These are phyloP conservation scores for Campylorhamphus procurvoides DNA, from an alignment of 2,113 vertebrate genomes.

Conservation along the genomic window DNA sequence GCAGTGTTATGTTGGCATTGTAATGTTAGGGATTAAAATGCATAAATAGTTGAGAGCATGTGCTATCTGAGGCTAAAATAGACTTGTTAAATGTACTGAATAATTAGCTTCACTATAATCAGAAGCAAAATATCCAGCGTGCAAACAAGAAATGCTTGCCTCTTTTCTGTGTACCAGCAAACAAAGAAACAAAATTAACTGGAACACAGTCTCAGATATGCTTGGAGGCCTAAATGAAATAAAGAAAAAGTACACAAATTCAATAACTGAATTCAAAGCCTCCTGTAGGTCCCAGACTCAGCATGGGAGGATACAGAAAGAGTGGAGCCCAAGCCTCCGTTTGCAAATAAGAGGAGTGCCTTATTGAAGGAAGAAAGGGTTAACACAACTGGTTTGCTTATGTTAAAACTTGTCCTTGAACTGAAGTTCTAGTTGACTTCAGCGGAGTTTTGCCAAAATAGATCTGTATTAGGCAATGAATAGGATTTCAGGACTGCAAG, in stretches of 20 bases:
- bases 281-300: not conserved
- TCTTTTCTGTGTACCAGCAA: not conserved
- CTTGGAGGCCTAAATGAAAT: not conserved
- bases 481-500: not conserved
- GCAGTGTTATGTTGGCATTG: not conserved
- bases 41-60: not conserved
- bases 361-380: not conserved
- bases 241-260: not conserved
- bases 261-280: not conserved
- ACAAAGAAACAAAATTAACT: not conserved
- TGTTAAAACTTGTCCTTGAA: not conserved
- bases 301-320: not conserved
- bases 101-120: not conserved
- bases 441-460: not conserved
- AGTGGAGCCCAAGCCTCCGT: not conserved
- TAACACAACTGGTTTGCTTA: not conserved
- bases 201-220: not conserved
- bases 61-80: not conserved
- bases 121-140: not conserved
- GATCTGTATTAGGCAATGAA: not conserved
- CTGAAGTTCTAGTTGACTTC: not conserved
- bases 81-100: not conserved
- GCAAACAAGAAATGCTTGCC: not conserved
- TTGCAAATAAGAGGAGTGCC: not conserved
- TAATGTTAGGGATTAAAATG: not conserved